Base-by-base conservation (phyloP, 2,888 invertebrate species). In the Ornithoptera alexandrae region DNA sequence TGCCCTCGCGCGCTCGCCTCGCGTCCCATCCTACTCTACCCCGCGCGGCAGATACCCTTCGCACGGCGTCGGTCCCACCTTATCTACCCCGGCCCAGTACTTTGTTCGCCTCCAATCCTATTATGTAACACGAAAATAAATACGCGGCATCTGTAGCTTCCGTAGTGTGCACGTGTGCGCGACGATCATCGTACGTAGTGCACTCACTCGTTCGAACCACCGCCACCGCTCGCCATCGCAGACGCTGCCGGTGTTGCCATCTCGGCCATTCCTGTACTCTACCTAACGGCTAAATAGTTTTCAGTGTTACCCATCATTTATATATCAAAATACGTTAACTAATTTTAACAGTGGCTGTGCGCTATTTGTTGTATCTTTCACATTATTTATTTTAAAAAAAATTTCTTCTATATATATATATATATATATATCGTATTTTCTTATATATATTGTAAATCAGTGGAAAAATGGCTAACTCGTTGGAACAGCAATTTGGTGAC, bases 401-500 rank as follows among this genome's bases (percentile, higher is more conserved):
- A 42, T 24, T 57, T 18, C n/a, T n/a, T n/a, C n/a, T n/a, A n/a
- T n/a, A n/a, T n/a, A n/a, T n/a, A n/a, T n/a, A n/a, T n/a, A n/a
- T n/a, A n/a, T n/a, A n/a, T n/a, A n/a, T n/a, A n/a, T n/a, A n/a
- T n/a, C n/a, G n/a, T n/a, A n/a, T 2, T 30, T 62, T 24, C 39
- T 20, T 24, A 62, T 65, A 39, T 57, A 65, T 57, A 61, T 56
- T 61, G 24, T 57, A 72, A 74, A 73, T 65, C 72, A 80, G 83
- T 85, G 84, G 10, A 39, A 67, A 61, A 8, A 90, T 90, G 89
- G 85, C 89, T 74, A 91, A 88, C 79, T 90, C 89, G 74, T 88
- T 94, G 93, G 94, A 94, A 77, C 91, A 94, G 85, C 95, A 95
- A 84, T 95, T 95, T 89, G 94, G 94, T 85, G 95, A 95, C 81